Evolutionary conservation across 2,888 invertebrate species (phyloP), one percentile per base, ranked within the genome.

Genomic region (Tuta absoluta): DNA sequence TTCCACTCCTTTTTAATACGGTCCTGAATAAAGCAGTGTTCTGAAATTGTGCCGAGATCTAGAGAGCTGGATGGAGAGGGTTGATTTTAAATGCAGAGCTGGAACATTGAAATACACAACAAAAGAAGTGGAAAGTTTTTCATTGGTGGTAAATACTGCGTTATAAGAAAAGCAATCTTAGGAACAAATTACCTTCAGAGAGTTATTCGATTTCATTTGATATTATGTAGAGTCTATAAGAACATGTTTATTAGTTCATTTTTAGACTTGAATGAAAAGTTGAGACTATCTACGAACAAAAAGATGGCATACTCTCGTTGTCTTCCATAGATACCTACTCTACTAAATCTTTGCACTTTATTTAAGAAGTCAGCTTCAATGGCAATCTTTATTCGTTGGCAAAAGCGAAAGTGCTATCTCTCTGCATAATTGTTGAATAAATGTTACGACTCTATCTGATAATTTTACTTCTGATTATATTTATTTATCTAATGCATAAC

Each of bases 401-500:
- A 63, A 60, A 64, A 23, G 41, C 53, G 61, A 62, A 64, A 64
- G 64, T 61, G 17, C n/a, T 64, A 59, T 56, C n/a, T 64, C 41
- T 56, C n/a, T 56, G 28, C 45, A 33, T 53, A 41, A 59, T 41
- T 37, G 19, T 41, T 45, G 14, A 38, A 38, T 38, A 23, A 64
- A 56, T 33, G 19, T 64, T 56, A 61, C 64, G 64, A 61, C 19
- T 63, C 23, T 41, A 45, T 24, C 23, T 19, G 24, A 17, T 19
- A 49, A 51, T 19, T 60, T n/a, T 61, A 28, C 28, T n/a, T 49
- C 33, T 28, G n/a, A n/a, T 11, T 33, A 38, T 38, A 19, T 64
- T 62, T 62, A 65, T 53, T 62, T 62, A 65, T 53, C 61, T 41
- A n/a, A 24, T 62, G 37, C 62, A 59, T 62, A 65, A 61, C 65